A percentile compares a stretch with the other conserved stretches of the same genome.
These are phyloP conservation scores for Drosophila leonis DNA, from an alignment of 2,888 invertebrate species.

Conservation along the genomic window DNA sequence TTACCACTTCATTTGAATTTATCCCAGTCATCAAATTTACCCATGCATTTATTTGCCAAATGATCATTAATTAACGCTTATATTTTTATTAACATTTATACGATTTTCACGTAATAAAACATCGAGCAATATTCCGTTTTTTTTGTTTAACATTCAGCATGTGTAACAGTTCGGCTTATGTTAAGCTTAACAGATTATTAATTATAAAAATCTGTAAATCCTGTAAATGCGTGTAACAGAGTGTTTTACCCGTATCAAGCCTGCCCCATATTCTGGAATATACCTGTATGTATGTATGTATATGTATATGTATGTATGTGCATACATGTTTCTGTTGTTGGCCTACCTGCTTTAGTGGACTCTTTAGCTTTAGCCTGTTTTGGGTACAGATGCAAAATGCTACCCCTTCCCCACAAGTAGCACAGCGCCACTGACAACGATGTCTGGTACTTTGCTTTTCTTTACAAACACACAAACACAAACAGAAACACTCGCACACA, in stretches of 20 bases:
- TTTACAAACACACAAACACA: slow-evolving; percentile 25
- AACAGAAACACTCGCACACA: not conserved
- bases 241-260: slow-evolving; percentile 24
- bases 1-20: slow-evolving; percentile 58
- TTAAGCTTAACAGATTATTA: slow-evolving; percentile 12
- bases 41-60: slow-evolving; percentile 27
- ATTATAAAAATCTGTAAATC: slow-evolving; percentile 10
- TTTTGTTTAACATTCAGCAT: not conserved
- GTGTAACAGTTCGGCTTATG: not conserved
- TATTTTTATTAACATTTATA: slow-evolving; percentile 7
- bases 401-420: slow-evolving; percentile 13
- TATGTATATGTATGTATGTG: not conserved
- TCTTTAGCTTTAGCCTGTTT: slow-evolving; percentile 56
- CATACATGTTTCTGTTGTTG: slow-evolving; percentile 20
- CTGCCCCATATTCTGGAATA: slow-evolving; percentile 47
- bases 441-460: slow-evolving; percentile 57
- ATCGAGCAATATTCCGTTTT: not conserved
- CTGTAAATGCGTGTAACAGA: slow-evolving; percentile 12
- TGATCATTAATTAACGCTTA: slow-evolving; percentile 18
- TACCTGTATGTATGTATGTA: slow-evolving; percentile 6
- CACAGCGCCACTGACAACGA: slow-evolving; percentile 45
- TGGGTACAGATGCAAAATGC: slow-evolving; percentile 59
- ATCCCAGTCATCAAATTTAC: slow-evolving; percentile 55
- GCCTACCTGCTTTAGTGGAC: slow-evolving; percentile 52
- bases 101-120: not conserved